A percentile compares a stretch with the other conserved stretches of the same genome.
These are phyloP conservation scores for Anas bernieri DNA, from an alignment of 2,797 vertebrate genomes.

Conservation along the genomic window DNA sequence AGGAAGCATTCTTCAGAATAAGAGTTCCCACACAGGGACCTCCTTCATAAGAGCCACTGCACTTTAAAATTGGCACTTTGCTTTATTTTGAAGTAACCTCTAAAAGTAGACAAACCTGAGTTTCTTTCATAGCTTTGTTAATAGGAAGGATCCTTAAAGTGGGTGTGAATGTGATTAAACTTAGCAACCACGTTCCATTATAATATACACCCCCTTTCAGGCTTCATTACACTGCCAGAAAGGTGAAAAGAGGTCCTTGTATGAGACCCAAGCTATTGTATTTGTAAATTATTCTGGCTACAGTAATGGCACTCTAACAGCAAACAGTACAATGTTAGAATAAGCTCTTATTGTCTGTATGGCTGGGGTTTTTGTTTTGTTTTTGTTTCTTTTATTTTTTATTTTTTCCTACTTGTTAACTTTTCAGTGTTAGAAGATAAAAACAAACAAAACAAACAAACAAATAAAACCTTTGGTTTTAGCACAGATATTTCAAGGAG, in stretches of 20 bases:
- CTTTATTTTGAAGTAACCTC: slow-evolving; percentile 22
- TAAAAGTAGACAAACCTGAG: not conserved
- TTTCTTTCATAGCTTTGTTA: not conserved
- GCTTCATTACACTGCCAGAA: not conserved
- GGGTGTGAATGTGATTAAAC: not conserved
- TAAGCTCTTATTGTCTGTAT: not conserved
- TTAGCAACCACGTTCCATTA: not conserved
- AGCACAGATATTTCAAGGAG: slow-evolving; percentile 4
- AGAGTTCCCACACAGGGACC: not conserved
- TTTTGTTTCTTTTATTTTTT: not conserved
- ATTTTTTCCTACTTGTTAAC: not conserved
- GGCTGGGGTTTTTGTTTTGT: not conserved
- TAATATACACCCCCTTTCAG: not conserved
- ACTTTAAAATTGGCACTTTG: not conserved
- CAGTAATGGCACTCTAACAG: not conserved
- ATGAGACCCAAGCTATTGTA: not conserved
- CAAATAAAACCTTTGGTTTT: not conserved
- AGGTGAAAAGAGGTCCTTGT: not conserved
- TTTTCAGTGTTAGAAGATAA: not conserved
- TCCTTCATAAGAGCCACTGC: not conserved
- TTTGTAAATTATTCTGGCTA: not conserved
- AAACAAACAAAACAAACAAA: no score
- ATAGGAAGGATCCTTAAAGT: not conserved
- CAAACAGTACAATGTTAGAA: not conserved
- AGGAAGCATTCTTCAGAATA: not conserved